Base-by-base conservation (phyloP, 2,113 vertebrate species). In the Vanacampus margaritifer region DNA sequence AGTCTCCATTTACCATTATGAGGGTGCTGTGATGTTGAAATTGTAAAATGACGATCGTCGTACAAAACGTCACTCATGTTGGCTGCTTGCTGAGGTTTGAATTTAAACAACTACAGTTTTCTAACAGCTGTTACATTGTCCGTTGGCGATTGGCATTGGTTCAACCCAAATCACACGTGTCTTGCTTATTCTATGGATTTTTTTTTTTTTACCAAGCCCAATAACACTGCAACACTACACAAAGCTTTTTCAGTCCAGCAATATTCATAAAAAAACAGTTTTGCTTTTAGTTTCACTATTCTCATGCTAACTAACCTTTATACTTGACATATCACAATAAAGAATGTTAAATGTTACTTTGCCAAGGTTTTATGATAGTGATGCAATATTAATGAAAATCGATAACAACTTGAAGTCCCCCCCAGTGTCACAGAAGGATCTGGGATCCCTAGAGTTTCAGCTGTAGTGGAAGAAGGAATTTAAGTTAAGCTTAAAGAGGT, bases 401-500 rank as follows among this genome's bases (percentile, higher is more conserved):
- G 16, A 54, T 26, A 54, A 5, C 23, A 54, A 28, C 10, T 32
- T 32, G 26, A 57, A 57, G 28, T 57, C 54, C 17, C 54, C 17
- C 54, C 26, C 13, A 19, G 28, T 32, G 54, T 57, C 13, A 57
- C 16, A 14, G 16, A 57, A 45, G 13, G 24, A 24, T 19, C 12
- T 45, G 61, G 16, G n/a, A 13, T 26, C 26, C 39, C 39, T 26
- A 13, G 19, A 39, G 16, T 21, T 37, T 60, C 16, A 8, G 2
- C 36, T 14, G 59, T 64, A 7, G 13, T 50, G 28, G 14, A 65
- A 23, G 64, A 21, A 48, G 64, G 46, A 45, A 50, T 65, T 65
- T 37, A 50, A 32, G 48, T 62, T 13, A 43, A 43, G 37, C 87
- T 84, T 74, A 58, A 70, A 78, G 71, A 69, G 68, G 65, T 72